Base-by-base conservation (phyloP, 2,113 vertebrate species). In the Promerops cafer region DNA sequence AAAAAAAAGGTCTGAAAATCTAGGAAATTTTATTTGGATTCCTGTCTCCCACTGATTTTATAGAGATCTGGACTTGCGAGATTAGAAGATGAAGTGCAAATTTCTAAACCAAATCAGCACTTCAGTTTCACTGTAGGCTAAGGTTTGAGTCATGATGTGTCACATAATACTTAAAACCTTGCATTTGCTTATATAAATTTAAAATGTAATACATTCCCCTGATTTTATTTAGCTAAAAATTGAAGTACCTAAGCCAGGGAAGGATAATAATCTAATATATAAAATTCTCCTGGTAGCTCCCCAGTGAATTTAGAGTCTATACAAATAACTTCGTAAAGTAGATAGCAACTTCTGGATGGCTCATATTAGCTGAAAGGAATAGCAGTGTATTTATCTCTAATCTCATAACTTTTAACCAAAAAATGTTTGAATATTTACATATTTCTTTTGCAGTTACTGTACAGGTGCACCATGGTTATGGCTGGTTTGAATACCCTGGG, bases 401-500 rank as follows among this genome's bases (percentile, higher is more conserved):
- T 42, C 5, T 40, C 40, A 35, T n/a, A 85, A 54, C 4, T 71
- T 69, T 30, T 47, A 59, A 21, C 4, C 2, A 53, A 44, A 18
- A 52, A 60, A 39, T 21, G 0, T 31, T 52, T 81, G 10, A 23
- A 53, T 84, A 49, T 17, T 53, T 70, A n/a, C 10, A 16, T 37
- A 5, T 44, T 60, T 45, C 1, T 5, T 82, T 61, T 78, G 7
- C 4, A 27, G 2, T 57, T 59, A n/a, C 4, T 50, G 5, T 65
- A 30, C 5, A 33, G 16, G 3, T 21, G 10, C 7, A 49, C 31
- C 5, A 33, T 0, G 0, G 9, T 39, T 27, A 21, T 11, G 31
- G 3, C 4, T 56, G 21, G 16, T 16, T 23, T 87, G 11, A 65
- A 50, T 22, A 57, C 13, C 8, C 13, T n/a, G 20, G 9, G 8